Percentiles rank a stretch among this genome's conserved stretches.
Evolutionary conservation across 92 coral and sea anemone species (phyloP).

Genomic region (Umimayanthus kanabou): DNA sequence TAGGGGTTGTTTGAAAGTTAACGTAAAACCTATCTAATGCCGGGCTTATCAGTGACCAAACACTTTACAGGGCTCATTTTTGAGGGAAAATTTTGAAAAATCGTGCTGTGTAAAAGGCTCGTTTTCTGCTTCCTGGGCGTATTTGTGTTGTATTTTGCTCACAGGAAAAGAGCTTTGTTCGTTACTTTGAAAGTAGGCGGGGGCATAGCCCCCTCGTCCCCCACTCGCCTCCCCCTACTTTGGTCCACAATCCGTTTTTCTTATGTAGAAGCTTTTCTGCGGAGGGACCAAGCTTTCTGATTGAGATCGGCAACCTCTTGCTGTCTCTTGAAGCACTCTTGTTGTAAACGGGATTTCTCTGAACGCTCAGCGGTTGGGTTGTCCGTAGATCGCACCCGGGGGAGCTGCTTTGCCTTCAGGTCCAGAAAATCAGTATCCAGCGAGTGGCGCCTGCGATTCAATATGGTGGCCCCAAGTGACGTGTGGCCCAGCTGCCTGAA

Average conservation of each 20-base stretch:
- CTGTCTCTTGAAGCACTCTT: not conserved
- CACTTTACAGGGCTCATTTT: no score
- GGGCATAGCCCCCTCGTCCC: no score
- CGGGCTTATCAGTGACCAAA: no score
- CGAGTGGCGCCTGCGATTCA: not conserved
- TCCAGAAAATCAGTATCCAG: not conserved
- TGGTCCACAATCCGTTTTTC: not conserved
- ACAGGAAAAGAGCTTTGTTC: no score
- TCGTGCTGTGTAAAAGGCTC: no score
- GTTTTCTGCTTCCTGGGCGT: no score
- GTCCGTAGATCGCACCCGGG: not conserved
- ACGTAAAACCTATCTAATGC: no score
- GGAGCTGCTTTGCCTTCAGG: not conserved
- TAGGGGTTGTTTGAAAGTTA: no score
- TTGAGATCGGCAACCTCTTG: not conserved
- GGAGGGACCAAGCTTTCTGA: not conserved
- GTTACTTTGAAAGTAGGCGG: no score
- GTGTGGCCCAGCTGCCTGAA: conserved; percentile 22
- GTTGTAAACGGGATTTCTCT: not conserved
- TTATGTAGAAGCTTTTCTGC: not conserved
- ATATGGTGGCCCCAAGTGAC: not conserved
- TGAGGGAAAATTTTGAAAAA: no score
- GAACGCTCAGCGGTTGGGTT: not conserved
- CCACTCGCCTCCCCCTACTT: not conserved
- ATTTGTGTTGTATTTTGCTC: no score